Evolutionary conservation across 2,113 vertebrate genomes (phyloP), one percentile per base, ranked within the genome.

Genomic region (Entomyzon cyanotis): DNA sequence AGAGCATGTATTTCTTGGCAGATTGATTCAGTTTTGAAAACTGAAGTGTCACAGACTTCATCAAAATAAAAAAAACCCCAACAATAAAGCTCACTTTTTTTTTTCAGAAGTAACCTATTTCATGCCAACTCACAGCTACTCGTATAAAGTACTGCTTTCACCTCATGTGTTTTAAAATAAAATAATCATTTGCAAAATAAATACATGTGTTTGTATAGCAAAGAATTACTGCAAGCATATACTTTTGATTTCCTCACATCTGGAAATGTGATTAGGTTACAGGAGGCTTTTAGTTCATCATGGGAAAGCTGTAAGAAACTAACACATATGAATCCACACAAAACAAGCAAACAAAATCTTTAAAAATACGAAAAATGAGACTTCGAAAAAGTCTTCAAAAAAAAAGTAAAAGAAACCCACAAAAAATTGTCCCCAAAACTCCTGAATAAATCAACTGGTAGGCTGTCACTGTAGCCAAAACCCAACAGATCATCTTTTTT

Each of bases 151-250:
- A 84, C 1, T 84, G 41, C 19, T 89, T 93, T 75, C 64, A 70
- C n/a, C 22, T 78, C 23, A 2, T 9, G 7, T 35, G 7, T 50
- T 77, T 78, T 67, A 63, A 81, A 96, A 88, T 58, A 63, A 9
- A 93, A 64, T 18, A 56, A 75, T 30, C 44, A 63, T 62, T 90
- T 85, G 50, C 27, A 91, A 88, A 80, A 93, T 35, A 94, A 77
- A 56, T 46, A 7, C 11, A 25, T 9, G 8, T 69, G 55, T 73
- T 86, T 68, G 8, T 50, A 71, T 9, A 86, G 44, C 24, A 81
- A 93, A 89, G 25, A 81, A 70, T 75, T 68, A 76, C 62, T 55
- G 46, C 60, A 90, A 73, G 67, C 19, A 58, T 71, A 27, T 21
- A 85, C 22, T 92, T 84, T 23, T 77, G 7, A 67, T 46, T 90